Conservation (phyloP, 2,113 vertebrate species). For the Sula dactylatra region DNA sequence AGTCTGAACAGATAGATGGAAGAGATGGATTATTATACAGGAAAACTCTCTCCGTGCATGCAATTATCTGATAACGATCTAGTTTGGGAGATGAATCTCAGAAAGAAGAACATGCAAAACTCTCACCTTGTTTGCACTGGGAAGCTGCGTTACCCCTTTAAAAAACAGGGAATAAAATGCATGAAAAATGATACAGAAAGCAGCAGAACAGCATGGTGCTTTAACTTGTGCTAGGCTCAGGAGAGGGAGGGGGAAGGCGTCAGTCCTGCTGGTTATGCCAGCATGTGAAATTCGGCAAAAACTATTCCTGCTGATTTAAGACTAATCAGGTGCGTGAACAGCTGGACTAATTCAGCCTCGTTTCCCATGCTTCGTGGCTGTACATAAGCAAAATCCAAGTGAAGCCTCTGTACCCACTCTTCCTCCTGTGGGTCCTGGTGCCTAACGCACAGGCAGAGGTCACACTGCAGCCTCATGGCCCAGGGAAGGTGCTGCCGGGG, state of each 20-base stretch:
- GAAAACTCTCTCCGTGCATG: neutral
- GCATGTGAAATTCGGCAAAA: neutral
- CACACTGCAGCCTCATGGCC: accelerated
- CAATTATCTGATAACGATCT: neutral
- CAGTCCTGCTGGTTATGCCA: neutral
- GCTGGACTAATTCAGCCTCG: neutral
- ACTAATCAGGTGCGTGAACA: neutral
- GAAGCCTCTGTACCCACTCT: neutral
- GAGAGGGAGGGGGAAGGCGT: neutral
- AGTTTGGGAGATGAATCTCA: neutral
- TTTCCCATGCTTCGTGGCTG: neutral
- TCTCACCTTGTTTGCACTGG: neutral
- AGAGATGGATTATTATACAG: conserved; percentile 8
- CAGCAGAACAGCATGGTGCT: neutral
- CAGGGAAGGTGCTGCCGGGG: neutral
- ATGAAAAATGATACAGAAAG: neutral
- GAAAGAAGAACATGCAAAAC: neutral
- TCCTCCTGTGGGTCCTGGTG: neutral
- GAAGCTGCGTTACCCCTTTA: neutral
- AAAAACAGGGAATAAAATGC: neutral
- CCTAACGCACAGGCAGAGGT: neutral
- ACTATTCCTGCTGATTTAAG: neutral
- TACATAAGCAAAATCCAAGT: neutral
- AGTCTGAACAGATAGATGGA: neutral
- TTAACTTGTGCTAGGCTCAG: neutral